Evolutionary conservation across 2,113 vertebrate species (phyloP), one percentile per base, ranked within the genome.

Genomic region (Ctenodactylus gundi): DNA sequence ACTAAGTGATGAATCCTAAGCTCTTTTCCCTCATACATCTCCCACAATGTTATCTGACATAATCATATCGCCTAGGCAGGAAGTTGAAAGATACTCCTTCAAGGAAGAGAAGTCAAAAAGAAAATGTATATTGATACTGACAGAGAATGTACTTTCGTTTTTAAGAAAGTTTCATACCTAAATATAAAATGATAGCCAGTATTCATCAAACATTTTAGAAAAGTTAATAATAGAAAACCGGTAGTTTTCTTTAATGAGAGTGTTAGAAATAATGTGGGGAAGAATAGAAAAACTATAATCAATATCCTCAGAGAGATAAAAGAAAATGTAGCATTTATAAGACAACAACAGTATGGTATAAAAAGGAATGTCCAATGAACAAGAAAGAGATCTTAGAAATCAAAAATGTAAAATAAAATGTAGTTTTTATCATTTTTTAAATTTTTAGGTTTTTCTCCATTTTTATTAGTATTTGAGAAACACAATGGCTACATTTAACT

Each of bases 171-270:
- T 20, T 57, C 41, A 91, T 10, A 10, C 14, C 67, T 82, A 83
- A 83, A 75, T 49, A 82, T 58, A 60, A 68, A 81, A 72, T 9
- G 13, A 76, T 27, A 75, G 21, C 27, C 39, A 92, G 51, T n/a
- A 86, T 73, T 83, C 44, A 83, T 23, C 23, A 87, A 68, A 77
- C 25, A 55, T 88, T 85, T 83, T 87, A 88, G 9, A 29, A 92
- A 76, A 88, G 25, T 25, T 25, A 64, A 31, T 60, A 64, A 73
- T 10, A 70, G 44, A 55, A 82, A 85, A 77, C n/a, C n/a, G n/a
- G n/a, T 10, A 20, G 27, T 76, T 85, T n/a, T 67, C 31, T 62
- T 62, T 62, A 62, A 62, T n/a, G 29, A 27, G 73, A 34, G 21
- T 15, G 64, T 49, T 41, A 85, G 72, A 85, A 84, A 88, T 18